Evolutionary conservation across 2,797 vertebrate genomes (phyloP).

Genomic region (Gephyroberyx darwinii): DNA sequence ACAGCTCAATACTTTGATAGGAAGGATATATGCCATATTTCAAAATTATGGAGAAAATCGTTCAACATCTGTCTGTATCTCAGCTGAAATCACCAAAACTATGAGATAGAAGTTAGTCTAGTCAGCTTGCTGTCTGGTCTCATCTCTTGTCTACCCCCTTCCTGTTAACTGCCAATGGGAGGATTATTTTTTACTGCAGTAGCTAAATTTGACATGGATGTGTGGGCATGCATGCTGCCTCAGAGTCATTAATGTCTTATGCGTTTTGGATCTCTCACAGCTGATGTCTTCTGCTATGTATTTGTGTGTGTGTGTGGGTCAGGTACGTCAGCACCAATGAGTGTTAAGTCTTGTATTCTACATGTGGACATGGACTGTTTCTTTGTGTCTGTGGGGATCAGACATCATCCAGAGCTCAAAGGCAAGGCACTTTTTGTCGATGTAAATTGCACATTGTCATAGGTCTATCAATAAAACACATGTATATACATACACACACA

Average conservation of each 20-base stretch:
- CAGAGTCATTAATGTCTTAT: not conserved
- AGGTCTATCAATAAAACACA: too few relatives aligned
- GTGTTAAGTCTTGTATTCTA: slow-evolving; percentile 90
- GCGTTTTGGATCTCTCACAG: not conserved
- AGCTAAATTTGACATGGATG: not conserved
- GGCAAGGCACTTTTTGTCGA: slow-evolving; percentile 72
- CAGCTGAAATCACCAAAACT: not conserved
- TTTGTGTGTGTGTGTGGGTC: slow-evolving; percentile 31
- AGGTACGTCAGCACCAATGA: slow-evolving; percentile 49
- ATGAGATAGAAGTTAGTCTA: not conserved
- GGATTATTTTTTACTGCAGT: not conserved
- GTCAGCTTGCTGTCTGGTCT: too few relatives aligned
- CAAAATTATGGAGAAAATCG: not conserved
- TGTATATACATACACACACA: not conserved
- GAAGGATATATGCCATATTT: not conserved
- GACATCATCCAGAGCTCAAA: slow-evolving; percentile 93
- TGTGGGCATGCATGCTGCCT: not conserved
- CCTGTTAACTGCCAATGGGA: not conserved
- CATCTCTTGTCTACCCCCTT: not conserved
- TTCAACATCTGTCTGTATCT: too few relatives aligned
- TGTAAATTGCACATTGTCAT: not conserved
- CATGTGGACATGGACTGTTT: slow-evolving; percentile 99
- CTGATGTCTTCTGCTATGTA: not conserved
- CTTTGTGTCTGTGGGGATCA: slow-evolving; percentile 97
- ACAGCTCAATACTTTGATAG: not conserved